Evolutionary conservation across 2,113 vertebrate genomes (phyloP).

Genomic region (Pituophis catenifer): DNA sequence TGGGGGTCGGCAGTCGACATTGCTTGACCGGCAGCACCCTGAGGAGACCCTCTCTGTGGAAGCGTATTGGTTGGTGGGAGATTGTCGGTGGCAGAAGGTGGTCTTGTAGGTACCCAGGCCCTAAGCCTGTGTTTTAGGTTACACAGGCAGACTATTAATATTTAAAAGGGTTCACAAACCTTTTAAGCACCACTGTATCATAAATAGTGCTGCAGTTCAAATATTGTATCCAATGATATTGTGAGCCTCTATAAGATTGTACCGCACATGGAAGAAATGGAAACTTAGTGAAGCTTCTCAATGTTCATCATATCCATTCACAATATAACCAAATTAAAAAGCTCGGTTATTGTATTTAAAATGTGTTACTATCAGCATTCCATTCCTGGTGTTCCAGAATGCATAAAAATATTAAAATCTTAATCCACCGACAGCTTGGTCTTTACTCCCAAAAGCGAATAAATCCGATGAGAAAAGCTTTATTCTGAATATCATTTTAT

Average conservation of each 20-base stretch:
- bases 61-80: too few relatives aligned
- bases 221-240: neutral
- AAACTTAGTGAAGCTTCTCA: slow-evolving; percentile 65
- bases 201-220: slow-evolving; percentile 24
- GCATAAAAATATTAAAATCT: neutral
- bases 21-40: too few relatives aligned
- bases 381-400: neutral
- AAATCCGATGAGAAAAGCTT: neutral
- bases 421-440: neutral
- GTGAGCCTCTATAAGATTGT: neutral
- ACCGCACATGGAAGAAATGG: slow-evolving; percentile 54
- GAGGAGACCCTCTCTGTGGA: too few relatives aligned
- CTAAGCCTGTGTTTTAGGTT: neutral
- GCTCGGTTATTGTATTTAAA: slow-evolving; percentile 70
- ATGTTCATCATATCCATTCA: slow-evolving; percentile 68
- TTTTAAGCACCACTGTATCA: neutral
- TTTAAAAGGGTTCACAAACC: neutral
- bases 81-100: too few relatives aligned
- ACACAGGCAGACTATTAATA: neutral
- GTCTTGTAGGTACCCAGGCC: too few relatives aligned
- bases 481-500: neutral
- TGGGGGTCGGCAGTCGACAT: too few relatives aligned
- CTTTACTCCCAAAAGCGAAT: neutral
- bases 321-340: slow-evolving; percentile 69
- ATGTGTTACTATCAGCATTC: neutral